Evolutionary conservation across 2,113 vertebrate species (phyloP).

Genomic region (Trematocara unimaculatum): DNA sequence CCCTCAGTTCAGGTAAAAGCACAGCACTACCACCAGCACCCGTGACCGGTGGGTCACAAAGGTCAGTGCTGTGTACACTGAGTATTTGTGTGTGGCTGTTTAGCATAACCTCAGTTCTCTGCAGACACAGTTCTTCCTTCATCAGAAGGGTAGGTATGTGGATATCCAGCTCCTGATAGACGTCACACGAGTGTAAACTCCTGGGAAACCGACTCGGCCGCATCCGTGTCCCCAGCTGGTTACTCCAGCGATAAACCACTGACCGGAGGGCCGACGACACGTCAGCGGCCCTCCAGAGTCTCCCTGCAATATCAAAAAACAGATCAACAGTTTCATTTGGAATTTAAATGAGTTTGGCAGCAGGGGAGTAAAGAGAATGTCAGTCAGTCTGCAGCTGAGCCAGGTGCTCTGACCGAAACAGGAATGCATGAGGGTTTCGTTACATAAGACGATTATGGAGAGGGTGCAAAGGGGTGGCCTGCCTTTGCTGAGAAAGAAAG

Average conservation of each 20-base stretch:
- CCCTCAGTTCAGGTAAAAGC: conserved; percentile 25
- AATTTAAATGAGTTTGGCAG: not conserved
- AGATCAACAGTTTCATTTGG: not conserved
- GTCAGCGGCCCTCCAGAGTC: conserved; percentile 90
- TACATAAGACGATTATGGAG: conserved; percentile 62
- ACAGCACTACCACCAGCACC: conserved; percentile 46
- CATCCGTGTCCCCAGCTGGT: conserved; percentile 97
- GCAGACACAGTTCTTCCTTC: not conserved
- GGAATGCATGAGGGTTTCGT: conserved; percentile 52
- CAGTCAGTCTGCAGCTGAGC: conserved; percentile 19
- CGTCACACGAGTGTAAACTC: conserved; percentile 87
- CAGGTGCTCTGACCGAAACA: conserved; percentile 54
- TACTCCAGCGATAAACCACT: conserved; percentile 92
- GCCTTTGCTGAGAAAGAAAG: conserved; percentile 16
- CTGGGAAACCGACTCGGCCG: conserved; percentile 81
- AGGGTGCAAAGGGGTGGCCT: not conserved
- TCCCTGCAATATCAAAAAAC: conserved; percentile 70
- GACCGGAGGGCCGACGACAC: conserved; percentile 81
- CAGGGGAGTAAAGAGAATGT: conserved; percentile 24
- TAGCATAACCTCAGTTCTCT: conserved; percentile 11
- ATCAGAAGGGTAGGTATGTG: conserved; percentile 77
- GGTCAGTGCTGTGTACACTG: conserved; percentile 14
- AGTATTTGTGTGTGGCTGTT: not conserved
- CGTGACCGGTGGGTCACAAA: conserved; percentile 7
- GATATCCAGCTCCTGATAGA: conserved; percentile 85